These are phyloP conservation scores for Drosophila ustulata DNA, from an alignment of 2,888 invertebrate species.

Conservation along the genomic window DNA sequence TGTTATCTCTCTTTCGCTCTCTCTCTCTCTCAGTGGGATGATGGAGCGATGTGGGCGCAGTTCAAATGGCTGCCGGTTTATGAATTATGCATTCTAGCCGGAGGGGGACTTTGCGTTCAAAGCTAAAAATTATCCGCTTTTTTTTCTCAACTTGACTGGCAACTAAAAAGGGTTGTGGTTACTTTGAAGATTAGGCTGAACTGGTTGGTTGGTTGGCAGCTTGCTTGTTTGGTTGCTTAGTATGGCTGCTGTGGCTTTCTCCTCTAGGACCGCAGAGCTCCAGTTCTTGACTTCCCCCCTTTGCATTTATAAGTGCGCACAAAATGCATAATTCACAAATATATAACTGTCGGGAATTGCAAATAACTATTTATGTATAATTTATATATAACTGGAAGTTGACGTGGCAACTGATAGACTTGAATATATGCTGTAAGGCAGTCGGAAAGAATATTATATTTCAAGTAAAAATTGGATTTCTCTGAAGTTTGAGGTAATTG, in stretches of 20 bases:
- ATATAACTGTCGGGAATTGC: slow-evolving; percentile 46
- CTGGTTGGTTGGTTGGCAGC: slow-evolving; percentile 5
- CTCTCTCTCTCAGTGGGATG: slow-evolving; percentile 1
- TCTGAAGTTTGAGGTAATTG: no score
- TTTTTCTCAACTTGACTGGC: slow-evolving; percentile 20
- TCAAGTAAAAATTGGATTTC: neutral
- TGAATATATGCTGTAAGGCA: slow-evolving; percentile 17
- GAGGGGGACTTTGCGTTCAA: slow-evolving; percentile 68
- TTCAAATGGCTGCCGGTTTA: slow-evolving; percentile 65
- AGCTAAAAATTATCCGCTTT: slow-evolving; percentile 69
- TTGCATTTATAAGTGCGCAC: slow-evolving; percentile 64
- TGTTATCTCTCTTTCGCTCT: slow-evolving; percentile 8
- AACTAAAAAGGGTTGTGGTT: slow-evolving; percentile 71
- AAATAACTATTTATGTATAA: slow-evolving; percentile 52
- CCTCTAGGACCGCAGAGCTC: no score
- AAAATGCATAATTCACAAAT: slow-evolving; percentile 67
- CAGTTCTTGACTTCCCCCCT: slow-evolving; percentile 4
- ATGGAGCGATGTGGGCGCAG: slow-evolving; percentile 38
- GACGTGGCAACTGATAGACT: neutral
- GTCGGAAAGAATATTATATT: neutral
- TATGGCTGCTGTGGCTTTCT: slow-evolving; percentile 21
- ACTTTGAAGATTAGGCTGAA: slow-evolving; percentile 63
- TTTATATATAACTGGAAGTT: slow-evolving; percentile 16
- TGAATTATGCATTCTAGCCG: slow-evolving; percentile 77
- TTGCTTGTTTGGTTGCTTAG: slow-evolving; percentile 4